phyloP scores from a whole-genome alignment of 2,113 vertebrate species.

The Centropus unirufus region DNA sequence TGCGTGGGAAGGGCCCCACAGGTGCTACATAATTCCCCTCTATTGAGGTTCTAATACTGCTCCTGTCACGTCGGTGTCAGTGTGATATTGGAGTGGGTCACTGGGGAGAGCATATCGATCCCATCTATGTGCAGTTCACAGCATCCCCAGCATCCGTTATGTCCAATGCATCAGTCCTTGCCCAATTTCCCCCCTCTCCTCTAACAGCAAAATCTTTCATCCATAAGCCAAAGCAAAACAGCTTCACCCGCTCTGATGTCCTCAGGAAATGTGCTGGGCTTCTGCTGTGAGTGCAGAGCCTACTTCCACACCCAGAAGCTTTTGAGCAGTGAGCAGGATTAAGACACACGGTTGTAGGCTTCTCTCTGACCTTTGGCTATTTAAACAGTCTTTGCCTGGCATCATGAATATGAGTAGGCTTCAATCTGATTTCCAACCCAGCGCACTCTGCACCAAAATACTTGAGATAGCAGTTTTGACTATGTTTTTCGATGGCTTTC shows the following conservation, averaged over 20 bases:
- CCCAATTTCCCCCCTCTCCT: not conserved
- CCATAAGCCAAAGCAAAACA: conserved; percentile 44
- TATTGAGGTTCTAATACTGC: conserved; percentile 49
- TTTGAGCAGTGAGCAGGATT: conserved; percentile 37
- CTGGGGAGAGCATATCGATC: conserved; percentile 40
- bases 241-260: conserved; percentile 44
- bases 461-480: not conserved
- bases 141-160: conserved; percentile 45
- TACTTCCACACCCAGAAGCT: conserved; percentile 47
- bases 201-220: conserved; percentile 44
- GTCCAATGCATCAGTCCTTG: not conserved
- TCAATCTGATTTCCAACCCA: not conserved
- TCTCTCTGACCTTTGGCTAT: conserved; percentile 51
- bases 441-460: fast-evolving
- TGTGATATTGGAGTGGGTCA: not conserved
- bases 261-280: conserved; percentile 33
- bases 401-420: not conserved
- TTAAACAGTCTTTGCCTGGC: conserved; percentile 31
- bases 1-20: conserved; percentile 6
- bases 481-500: not conserved
- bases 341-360: conserved; percentile 22
- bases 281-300: conserved; percentile 30
- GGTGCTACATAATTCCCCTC: conserved; percentile 45
- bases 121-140: conserved; percentile 9
- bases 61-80: conserved; percentile 32